Conservation (phyloP, 2,888 invertebrate genomes). For the Eubasilissa splendida region DNA sequence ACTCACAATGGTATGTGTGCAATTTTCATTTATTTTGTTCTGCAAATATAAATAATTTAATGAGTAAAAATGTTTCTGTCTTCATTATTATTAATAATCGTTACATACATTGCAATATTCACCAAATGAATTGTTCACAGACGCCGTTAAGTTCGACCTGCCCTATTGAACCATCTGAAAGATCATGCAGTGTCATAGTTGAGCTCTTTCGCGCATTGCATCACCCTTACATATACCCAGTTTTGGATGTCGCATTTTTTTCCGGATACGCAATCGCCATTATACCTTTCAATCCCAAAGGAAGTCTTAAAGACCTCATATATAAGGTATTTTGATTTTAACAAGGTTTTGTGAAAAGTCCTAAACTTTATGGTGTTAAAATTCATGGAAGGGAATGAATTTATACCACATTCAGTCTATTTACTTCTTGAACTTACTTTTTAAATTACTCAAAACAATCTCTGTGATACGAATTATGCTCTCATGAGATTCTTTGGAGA, state of each 20-base stretch:
- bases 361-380: too few relatives aligned
- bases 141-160: slow-evolving; percentile 76
- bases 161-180: slow-evolving; percentile 78
- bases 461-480: too few relatives aligned
- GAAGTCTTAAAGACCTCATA: slow-evolving; percentile 92
- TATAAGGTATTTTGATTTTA: slow-evolving; percentile 82
- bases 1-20: slow-evolving; percentile 75
- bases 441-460: too few relatives aligned
- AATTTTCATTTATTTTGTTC: background rate
- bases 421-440: too few relatives aligned
- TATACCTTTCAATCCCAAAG: slow-evolving; percentile 86
- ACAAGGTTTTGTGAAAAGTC: too few relatives aligned
- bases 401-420: too few relatives aligned
- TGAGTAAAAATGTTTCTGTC: background rate
- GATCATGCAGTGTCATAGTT: slow-evolving; percentile 80
- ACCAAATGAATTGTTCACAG: slow-evolving; percentile 62
- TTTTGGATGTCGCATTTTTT: slow-evolving; percentile 88
- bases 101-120: background rate
- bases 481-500: too few relatives aligned
- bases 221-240: slow-evolving; percentile 94
- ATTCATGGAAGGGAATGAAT: too few relatives aligned
- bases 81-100: background rate
- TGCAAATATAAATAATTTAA: slow-evolving; percentile 43
- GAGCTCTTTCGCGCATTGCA: slow-evolving; percentile 89
- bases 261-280: slow-evolving; percentile 81